Percentiles rank a stretch among this genome's conserved stretches.
Conservation (phyloP, 23 tunicate species). For the Oikopleura albicans region DNA sequence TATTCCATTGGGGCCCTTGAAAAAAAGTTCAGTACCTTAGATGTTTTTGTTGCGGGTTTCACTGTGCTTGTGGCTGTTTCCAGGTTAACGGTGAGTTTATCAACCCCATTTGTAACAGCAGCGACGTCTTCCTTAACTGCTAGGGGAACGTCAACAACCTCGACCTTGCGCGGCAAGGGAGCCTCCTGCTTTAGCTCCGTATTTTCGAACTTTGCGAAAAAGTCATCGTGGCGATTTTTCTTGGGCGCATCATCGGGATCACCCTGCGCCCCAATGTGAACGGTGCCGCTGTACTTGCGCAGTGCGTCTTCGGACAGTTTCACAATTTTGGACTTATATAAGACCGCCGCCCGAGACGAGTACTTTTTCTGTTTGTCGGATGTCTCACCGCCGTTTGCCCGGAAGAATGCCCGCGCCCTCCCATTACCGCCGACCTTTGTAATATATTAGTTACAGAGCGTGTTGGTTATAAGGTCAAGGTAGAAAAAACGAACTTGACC, state of each 20-base stretch:
- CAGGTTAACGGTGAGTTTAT: neutral
- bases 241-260: neutral
- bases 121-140: neutral
- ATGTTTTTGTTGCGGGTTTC: neutral
- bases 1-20: too few species aligned
- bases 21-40: conserved; percentile 13
- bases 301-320: conserved; percentile 43
- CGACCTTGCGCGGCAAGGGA: neutral
- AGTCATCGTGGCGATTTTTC: conserved; percentile 5
- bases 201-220: neutral
- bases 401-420: conserved; percentile 61
- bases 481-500: too few species aligned
- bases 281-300: conserved; percentile 29
- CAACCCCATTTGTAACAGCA: neutral
- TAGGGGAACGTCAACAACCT: neutral
- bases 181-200: neutral
- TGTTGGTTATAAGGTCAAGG: too few species aligned
- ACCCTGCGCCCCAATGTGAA: neutral
- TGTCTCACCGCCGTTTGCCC: conserved; percentile 50
- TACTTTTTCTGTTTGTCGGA: conserved; percentile 58
- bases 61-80: neutral
- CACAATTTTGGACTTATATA: conserved; percentile 42
- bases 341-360: conserved; percentile 53
- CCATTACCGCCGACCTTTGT: conserved; percentile 96
- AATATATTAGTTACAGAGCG: too few species aligned